Evolutionary conservation across 1,140 invertebrate species (phyloP).

Genomic region (Zeugodacus cucurbitae): DNA sequence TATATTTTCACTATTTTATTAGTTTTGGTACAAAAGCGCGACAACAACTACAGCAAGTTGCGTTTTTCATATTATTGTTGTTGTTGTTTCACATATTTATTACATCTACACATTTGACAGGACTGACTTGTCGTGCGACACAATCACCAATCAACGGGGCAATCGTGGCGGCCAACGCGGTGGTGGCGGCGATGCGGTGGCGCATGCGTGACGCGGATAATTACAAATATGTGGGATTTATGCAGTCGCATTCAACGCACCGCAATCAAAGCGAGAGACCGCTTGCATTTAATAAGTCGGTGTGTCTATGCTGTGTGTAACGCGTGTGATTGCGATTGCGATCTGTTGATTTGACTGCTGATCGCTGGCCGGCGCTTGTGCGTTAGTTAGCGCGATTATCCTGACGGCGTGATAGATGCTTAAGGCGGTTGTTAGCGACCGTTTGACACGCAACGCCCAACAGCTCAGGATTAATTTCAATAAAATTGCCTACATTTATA

Average conservation of each 20-base stretch:
- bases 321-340: slow-evolving; percentile 2
- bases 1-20: slow-evolving; percentile 7
- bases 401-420: neutral
- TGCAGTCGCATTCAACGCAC: neutral
- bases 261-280: neutral
- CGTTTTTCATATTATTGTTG: neutral
- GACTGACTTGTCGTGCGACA: neutral
- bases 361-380: neutral
- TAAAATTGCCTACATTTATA: neutral
- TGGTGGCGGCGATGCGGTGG: neutral
- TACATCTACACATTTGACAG: too few species aligned
- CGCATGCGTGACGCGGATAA: slow-evolving; percentile 52
- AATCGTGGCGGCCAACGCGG: neutral
- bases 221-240: slow-evolving; percentile 65
- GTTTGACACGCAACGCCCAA: slow-evolving; percentile 29
- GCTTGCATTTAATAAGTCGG: too few species aligned
- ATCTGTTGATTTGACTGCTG: slow-evolving; percentile 21
- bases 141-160: neutral
- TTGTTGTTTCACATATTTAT: neutral
- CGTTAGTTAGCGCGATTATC: slow-evolving; percentile 30
- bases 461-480: slow-evolving; percentile 34
- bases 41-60: neutral
- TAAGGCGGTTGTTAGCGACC: neutral
- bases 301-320: neutral
- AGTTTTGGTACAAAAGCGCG: neutral